phyloP scores from a whole-genome alignment of 2,888 invertebrate species.

The Elmis aenea region DNA sequence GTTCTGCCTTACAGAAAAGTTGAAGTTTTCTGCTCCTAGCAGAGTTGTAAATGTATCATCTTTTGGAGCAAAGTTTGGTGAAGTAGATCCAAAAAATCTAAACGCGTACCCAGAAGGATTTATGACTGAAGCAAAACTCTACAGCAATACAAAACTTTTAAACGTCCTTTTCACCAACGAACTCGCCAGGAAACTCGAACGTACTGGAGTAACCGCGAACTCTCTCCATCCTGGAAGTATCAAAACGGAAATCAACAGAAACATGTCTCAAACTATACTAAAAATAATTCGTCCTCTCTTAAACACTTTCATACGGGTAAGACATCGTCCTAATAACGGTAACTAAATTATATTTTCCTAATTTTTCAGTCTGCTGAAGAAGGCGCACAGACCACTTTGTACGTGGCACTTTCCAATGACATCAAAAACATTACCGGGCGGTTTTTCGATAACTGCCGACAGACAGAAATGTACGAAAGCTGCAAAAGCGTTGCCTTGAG shows the following conservation, averaged over 20 bases:
- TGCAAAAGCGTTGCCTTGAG: too few species aligned
- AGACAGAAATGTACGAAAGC: slow-evolving; percentile 6
- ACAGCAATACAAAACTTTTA: slow-evolving; percentile 41
- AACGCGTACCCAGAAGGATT: slow-evolving; percentile 10
- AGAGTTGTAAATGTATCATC: slow-evolving; percentile 34
- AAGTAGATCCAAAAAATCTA: slow-evolving; percentile 23
- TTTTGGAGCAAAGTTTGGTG: slow-evolving; percentile 16
- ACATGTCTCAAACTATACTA: too few species aligned
- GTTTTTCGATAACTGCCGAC: slow-evolving; percentile 73
- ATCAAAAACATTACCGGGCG: slow-evolving; percentile 65
- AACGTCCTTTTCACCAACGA: slow-evolving; percentile 40
- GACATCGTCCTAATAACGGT: too few species aligned
- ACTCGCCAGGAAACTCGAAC: slow-evolving; percentile 36
- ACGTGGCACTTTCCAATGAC: slow-evolving; percentile 70
- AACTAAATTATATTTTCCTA: too few species aligned
- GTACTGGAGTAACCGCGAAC: slow-evolving; percentile 38
- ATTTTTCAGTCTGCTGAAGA: slow-evolving; percentile 71
- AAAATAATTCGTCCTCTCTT: too few species aligned
- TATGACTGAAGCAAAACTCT: slow-evolving; percentile 18
- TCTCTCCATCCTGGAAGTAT: slow-evolving; percentile 42
- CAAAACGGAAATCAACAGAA: slow-evolving; percentile 20
- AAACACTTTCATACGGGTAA: too few species aligned
- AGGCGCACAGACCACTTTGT: slow-evolving; percentile 76
- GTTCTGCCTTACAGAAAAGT: too few species aligned
- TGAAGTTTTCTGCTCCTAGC: slow-evolving; percentile 40